Evolutionary conservation across 2,888 invertebrate genomes (phyloP), one percentile per base, ranked within the genome.

Genomic region (Uloborus plumipes): DNA sequence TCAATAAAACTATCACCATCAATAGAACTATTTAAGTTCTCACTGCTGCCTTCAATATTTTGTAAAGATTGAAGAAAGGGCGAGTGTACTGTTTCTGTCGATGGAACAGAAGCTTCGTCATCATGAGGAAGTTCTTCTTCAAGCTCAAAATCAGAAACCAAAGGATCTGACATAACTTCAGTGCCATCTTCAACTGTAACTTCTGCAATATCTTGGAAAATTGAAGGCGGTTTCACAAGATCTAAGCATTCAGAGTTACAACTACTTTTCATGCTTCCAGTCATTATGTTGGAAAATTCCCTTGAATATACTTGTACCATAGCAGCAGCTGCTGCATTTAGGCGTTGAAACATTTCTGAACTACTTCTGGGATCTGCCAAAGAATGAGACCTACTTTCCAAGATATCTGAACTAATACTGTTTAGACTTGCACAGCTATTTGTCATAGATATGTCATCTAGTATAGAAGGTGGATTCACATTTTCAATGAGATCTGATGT

Each of bases 401-500:
- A 62, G 67, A 85, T 83, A 73, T 85, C 75, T 49, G 84, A 75
- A 58, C 85, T 84, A 62, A 85, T 84, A 71, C 85, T 73, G 67
- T 86, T 79, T 39, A 85, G 39, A 79, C 85, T 80, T 67, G 86
- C 31, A 85, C 83, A 71, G 85, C 94, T 0, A 92, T 93, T 4
- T 26, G 85, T 84, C 73, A 83, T 83, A 2, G 85, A 84, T 53
- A 85, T 73, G 31, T 93, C 93, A 62, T 94, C 94, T 89, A 95
- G 92, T 70, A 93, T 91, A 0, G 94, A 94, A 0, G 95, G 95
- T 0, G 95, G 95, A 85, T 92, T 92, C 2, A 94, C 91, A 70
- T 93, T 91, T 86, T 95, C 94, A 79, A 95, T 62, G 15, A 93
- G 91, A 89, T 95, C 95, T 0, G 94, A 95, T 39, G 93, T 93